Evolutionary conservation across 2,797 vertebrate species (phyloP).

Genomic region (Anabacerthia variegaticeps): DNA sequence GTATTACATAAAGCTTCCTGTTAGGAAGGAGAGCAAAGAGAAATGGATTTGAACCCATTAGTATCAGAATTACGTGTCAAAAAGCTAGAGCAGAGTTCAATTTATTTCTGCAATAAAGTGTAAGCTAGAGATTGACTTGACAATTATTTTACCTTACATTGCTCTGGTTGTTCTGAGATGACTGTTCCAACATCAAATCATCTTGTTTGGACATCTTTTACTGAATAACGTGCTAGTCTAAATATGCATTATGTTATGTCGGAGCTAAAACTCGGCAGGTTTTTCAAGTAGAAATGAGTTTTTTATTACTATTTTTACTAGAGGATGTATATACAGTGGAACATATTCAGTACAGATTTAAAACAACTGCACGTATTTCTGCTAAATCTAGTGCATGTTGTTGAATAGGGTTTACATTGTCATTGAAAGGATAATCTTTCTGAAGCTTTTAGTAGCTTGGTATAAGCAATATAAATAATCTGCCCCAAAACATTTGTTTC

Average conservation of each 20-base stretch:
- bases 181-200: constrained; percentile 71
- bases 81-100: constrained; percentile 76
- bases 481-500: background rate
- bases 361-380: constrained; percentile 45
- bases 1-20: constrained; percentile 71
- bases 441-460: constrained; percentile 24
- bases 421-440: constrained; percentile 55
- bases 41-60: constrained; percentile 75
- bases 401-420: constrained; percentile 30
- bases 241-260: constrained; percentile 65
- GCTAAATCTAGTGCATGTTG: constrained; percentile 1
- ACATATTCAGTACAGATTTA: constrained; percentile 23
- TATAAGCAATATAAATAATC: constrained; percentile 28
- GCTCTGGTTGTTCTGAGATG: constrained; percentile 57
- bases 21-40: constrained; percentile 67
- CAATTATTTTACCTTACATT: constrained; percentile 72
- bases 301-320: constrained; percentile 64
- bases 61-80: constrained; percentile 77
- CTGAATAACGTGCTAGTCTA: constrained; percentile 60
- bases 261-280: constrained; percentile 33
- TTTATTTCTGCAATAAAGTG: constrained; percentile 77
- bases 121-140: constrained; percentile 71
- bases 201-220: constrained; percentile 67
- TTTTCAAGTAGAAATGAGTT: constrained; percentile 57
- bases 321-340: constrained; percentile 10